phyloP scores from a whole-genome alignment of 2,888 invertebrate genomes.

The Andricus curvator region DNA sequence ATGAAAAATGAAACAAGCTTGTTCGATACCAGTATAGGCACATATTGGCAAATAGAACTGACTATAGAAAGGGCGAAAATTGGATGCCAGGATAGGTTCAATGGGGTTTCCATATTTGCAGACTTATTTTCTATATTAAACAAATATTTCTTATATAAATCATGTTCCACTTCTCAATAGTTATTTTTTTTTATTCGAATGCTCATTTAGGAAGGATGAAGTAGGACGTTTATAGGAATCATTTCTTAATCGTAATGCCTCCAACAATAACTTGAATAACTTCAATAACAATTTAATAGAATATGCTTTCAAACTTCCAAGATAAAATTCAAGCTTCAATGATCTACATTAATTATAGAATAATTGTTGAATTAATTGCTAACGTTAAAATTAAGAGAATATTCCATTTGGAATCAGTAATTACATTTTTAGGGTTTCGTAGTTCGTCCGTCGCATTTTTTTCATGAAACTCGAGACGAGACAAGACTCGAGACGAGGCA shows the following conservation, averaged over 20 bases:
- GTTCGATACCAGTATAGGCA: conserved; percentile 42
- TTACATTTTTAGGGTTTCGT: neutral
- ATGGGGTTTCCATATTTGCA: conserved; percentile 44
- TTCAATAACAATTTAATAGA: conserved; percentile 24
- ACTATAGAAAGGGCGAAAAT: conserved; percentile 43
- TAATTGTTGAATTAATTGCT: neutral
- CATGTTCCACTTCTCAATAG: conserved; percentile 36
- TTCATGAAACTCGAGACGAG: too few relatives aligned
- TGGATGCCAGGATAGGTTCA: conserved; percentile 15
- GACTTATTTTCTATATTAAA: conserved; percentile 40
- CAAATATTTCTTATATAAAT: conserved; percentile 10
- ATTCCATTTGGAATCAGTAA: neutral
- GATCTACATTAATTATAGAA: neutral
- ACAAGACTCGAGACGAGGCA: too few relatives aligned
- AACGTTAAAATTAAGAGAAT: neutral
- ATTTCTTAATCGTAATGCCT: conserved; percentile 6
- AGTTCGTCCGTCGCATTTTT: too few relatives aligned
- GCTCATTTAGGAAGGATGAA: conserved; percentile 27
- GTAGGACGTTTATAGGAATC: conserved; percentile 28
- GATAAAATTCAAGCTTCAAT: neutral
- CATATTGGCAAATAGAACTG: conserved; percentile 43
- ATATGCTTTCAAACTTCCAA: conserved; percentile 6
- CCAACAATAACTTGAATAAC: neutral
- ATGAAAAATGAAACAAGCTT: conserved; percentile 4
- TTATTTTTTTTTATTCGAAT: conserved; percentile 1